These are phyloP conservation scores for Dermolepida albohirtum DNA, from an alignment of 2,888 invertebrate genomes.

Conservation along the genomic window DNA sequence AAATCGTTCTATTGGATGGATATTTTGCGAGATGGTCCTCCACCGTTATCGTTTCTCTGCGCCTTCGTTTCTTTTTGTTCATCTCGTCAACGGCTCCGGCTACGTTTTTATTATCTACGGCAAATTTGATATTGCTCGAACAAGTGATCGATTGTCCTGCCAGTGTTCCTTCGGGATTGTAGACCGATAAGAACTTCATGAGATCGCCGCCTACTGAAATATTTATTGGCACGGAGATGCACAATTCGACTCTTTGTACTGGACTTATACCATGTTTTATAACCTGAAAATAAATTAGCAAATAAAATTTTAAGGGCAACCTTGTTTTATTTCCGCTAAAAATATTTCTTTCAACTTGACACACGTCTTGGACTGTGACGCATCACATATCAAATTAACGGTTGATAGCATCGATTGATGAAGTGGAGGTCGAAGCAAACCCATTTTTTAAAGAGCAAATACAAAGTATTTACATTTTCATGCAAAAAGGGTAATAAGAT, in stretches of 20 bases:
- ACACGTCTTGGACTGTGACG: too few relatives aligned
- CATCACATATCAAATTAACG: too few relatives aligned
- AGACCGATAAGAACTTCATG: constrained; percentile 50
- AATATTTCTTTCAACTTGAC: too few relatives aligned
- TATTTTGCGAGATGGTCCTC: constrained; percentile 24
- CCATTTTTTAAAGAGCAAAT: too few relatives aligned
- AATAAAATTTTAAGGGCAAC: too few relatives aligned
- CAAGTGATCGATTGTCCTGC: constrained; percentile 55
- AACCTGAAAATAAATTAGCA: constrained; percentile 49
- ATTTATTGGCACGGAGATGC: constrained; percentile 59
- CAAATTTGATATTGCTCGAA: constrained; percentile 49
- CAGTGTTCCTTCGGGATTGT: constrained; percentile 50
- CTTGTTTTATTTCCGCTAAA: too few relatives aligned
- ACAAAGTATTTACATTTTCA: too few relatives aligned
- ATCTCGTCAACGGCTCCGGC: not conserved
- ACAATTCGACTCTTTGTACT: constrained; percentile 58
- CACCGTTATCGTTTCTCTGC: constrained; percentile 1
- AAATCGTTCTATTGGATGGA: constrained; percentile 54
- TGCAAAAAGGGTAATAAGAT: too few relatives aligned
- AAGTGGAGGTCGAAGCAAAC: too few relatives aligned
- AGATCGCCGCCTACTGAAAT: constrained; percentile 42
- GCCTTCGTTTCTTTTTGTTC: constrained; percentile 30
- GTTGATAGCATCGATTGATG: too few relatives aligned
- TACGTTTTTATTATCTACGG: constrained; percentile 39
- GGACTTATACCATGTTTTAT: constrained; percentile 62